Percentiles rank a stretch among this genome's conserved stretches.
phyloP scores from a whole-genome alignment of 2,888 invertebrate genomes.

The Nomada lathburiana region DNA sequence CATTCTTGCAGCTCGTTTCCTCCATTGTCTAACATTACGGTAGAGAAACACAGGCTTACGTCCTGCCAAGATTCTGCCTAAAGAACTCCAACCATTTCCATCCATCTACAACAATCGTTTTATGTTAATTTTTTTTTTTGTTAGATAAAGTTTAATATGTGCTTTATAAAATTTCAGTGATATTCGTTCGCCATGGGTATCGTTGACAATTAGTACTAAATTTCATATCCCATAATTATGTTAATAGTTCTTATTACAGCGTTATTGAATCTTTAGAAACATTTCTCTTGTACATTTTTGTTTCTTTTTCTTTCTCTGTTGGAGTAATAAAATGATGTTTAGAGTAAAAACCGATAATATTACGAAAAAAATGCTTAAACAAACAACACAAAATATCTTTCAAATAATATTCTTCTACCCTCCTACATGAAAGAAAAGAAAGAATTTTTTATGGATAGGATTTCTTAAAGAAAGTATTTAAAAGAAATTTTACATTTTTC shows the following conservation, averaged over 20 bases:
- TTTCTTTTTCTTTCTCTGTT: slow-evolving; percentile 1
- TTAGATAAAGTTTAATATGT: slow-evolving; percentile 11
- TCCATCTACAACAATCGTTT: slow-evolving; percentile 82
- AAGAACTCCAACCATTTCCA: slow-evolving; percentile 81
- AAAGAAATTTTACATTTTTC: neutral
- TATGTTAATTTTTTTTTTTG: slow-evolving; percentile 39
- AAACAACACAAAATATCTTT: neutral
- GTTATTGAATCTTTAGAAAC: no score
- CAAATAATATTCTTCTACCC: neutral
- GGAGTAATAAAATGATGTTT: slow-evolving; percentile 1
- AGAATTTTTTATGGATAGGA: neutral
- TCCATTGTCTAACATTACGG: slow-evolving; percentile 86
- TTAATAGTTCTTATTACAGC: slow-evolving; percentile 20
- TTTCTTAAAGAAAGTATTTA: neutral
- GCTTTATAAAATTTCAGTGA: slow-evolving; percentile 23
- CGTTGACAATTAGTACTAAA: slow-evolving; percentile 21
- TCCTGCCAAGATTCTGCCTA: slow-evolving; percentile 80
- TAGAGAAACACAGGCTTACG: slow-evolving; percentile 88
- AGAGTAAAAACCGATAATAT: neutral
- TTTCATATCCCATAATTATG: slow-evolving; percentile 34
- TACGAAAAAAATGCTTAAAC: neutral
- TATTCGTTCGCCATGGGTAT: slow-evolving; percentile 23
- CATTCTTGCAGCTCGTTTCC: slow-evolving; percentile 81
- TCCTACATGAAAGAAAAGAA: neutral
- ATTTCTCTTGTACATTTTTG: slow-evolving; percentile 1